Base-by-base conservation (phyloP, 2,797 vertebrate genomes). In the Setipinna tenuifilis region DNA sequence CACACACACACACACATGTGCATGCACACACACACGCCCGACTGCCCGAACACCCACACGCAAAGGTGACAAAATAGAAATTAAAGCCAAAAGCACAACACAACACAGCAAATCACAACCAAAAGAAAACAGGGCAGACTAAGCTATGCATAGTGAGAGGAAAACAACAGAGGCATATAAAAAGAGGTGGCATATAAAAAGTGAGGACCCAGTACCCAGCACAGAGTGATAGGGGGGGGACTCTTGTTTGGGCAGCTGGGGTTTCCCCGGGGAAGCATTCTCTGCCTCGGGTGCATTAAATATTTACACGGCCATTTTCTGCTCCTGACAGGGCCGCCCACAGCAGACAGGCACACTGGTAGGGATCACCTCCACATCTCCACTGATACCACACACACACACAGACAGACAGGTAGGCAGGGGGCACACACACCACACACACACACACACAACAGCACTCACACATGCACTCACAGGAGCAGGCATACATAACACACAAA, bases 281-380 rank as follows among this genome's bases (percentile, higher is more conserved):
- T 89, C 90, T 91, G 88, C 92, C 90, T 90, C 90, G 87, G 83
- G 83, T 83, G 90, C 90, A 94, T 95, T 94, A 94, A 94, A 95
- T 94, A 94, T 95, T 93, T 93, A 95, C 87, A 83, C 80, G 85
- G 83, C 87, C 92, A 92, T 90, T 91, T 88, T 82, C 83, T 85
- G 54, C 84, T 68, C 87, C 89, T 89, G 90, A 88, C 85, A 62
- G 88, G 89, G 88, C 88, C 89, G 84, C 85, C 89, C 91, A 91
- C 87, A 87, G 90, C 85, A 88, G 89, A 88, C 83, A 83, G 41
- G 82, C 12, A 2, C 85, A 91, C 85, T 87, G 84, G 88, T 11
- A 86, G 91, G 91, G 89, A 93, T 95, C 93, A 95, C 93, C 93
- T 93, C 92, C 90, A 90, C 23, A 86, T 86, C 86, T 85, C 19